Evolutionary conservation across 2,113 vertebrate species (phyloP).

Genomic region (Progne subis): DNA sequence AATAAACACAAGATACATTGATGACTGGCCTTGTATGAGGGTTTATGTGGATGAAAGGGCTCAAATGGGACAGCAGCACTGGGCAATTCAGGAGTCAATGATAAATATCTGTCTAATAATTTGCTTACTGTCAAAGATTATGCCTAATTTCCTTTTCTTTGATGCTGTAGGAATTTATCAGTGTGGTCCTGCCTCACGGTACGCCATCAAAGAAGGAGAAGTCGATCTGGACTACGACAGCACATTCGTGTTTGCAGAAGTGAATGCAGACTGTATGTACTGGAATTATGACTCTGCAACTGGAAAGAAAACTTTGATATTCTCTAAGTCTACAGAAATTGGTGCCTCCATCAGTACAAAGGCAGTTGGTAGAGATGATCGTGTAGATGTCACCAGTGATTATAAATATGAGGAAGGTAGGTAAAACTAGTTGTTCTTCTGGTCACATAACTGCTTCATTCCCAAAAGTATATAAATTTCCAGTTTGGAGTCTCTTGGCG

Average conservation of each 20-base stretch:
- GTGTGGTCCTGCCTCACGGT: constrained; percentile 77
- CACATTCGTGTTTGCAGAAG: constrained; percentile 77
- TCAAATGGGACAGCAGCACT: background rate
- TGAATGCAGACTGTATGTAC: constrained; percentile 76
- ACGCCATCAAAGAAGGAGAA: constrained; percentile 71
- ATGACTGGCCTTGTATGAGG: background rate
- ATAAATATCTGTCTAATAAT: background rate
- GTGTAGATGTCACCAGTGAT: constrained; percentile 72
- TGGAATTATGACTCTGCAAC: constrained; percentile 36
- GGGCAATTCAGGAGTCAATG: background rate
- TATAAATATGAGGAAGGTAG: constrained; percentile 82
- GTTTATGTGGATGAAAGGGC: background rate
- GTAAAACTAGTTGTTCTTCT: background rate
- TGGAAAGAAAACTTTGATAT: constrained; percentile 20
- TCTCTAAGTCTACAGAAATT: constrained; percentile 21
- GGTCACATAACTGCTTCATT: background rate
- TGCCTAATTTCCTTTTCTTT: background rate
- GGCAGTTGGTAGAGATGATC: constrained; percentile 73
- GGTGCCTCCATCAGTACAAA: constrained; percentile 80
- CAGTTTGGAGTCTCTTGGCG: background rate
- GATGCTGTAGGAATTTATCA: constrained; percentile 74
- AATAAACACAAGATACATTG: background rate
- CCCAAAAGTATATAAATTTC: background rate
- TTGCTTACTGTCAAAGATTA: background rate
- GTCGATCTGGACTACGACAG: constrained; percentile 70